phyloP scores from a whole-genome alignment of 2,888 invertebrate species.

The Endotricha flammealis region DNA sequence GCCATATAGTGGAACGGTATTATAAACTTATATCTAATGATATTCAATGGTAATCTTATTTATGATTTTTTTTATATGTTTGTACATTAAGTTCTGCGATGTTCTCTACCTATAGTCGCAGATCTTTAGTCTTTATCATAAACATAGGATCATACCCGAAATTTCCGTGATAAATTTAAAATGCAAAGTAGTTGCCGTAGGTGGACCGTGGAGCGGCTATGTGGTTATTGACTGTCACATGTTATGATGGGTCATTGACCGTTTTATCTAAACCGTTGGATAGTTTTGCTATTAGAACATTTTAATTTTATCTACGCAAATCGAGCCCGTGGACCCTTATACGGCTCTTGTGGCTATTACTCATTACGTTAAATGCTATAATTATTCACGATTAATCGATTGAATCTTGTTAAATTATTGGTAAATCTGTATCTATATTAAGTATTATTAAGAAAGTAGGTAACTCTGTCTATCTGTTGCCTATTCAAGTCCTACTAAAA shows the following conservation, averaged over 20 bases:
- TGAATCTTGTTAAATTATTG: no score
- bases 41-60: no score
- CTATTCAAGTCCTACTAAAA: no score
- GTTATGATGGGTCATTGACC: slow-evolving; percentile 12
- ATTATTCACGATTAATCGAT: neutral
- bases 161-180: slow-evolving; percentile 29
- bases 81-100: no score
- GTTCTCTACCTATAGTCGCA: no score
- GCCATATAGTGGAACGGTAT: no score
- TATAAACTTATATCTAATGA: no score
- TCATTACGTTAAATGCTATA: neutral
- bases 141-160: slow-evolving; percentile 35
- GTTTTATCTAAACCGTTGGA: slow-evolving; percentile 6
- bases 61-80: no score
- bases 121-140: no score
- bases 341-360: neutral
- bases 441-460: no score
- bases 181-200: slow-evolving; percentile 34
- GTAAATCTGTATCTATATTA: no score
- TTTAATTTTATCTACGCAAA: neutral
- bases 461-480: no score
- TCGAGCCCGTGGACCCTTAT: neutral
- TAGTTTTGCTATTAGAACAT: slow-evolving; percentile 1
- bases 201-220: slow-evolving; percentile 15
- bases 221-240: slow-evolving; percentile 12